Evolutionary conservation across 2,888 invertebrate genomes (phyloP), one percentile per base, ranked within the genome.

Genomic region (Apotomis capreana): DNA sequence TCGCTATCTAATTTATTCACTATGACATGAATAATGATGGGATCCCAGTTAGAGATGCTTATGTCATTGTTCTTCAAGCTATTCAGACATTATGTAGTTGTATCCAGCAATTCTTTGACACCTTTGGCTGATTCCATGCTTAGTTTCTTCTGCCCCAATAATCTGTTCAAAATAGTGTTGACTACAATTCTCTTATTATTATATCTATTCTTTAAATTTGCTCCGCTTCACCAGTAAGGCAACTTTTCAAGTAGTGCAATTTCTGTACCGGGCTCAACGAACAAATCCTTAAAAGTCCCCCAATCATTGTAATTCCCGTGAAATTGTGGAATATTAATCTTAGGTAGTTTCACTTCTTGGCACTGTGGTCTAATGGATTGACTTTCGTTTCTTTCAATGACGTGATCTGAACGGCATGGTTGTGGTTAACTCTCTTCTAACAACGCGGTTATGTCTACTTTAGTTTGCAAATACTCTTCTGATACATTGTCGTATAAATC

Each of bases 181-280:
- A 60, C 60, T n/a, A 60, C 13, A 13, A 60, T 60, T 37, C 59
- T 37, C n/a, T 59, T 59, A n/a, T 59, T 59, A n/a, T 59, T 59
- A 10, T 59, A 59, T 40, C 59, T 37, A 4, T 40, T 37, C 4
- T 59, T 9, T 40, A 59, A 59, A 5, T 40, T 40, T 59, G 59
- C 36, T 59, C 59, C 9, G 59, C 59, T 59, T 59, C 59, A 10
- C 59, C 59, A 59, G 40, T 59, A 40, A 59, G n/a, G n/a, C 59
- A 12, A n/a, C 59, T 59, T n/a, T 59, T 59, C 12, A 59, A 40
- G n/a, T 59, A 37, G 37, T 59, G 59, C 54, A 54, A 54, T 6
- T 54, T 54, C 54, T 54, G 54, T 6, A 54, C 54, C 13, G 15
- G 54, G 54, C 59, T 59, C 37, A 59, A 40, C n/a, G 59, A 40